phyloP scores from a whole-genome alignment of 2,113 vertebrate genomes.

The Poicephalus meyeri region DNA sequence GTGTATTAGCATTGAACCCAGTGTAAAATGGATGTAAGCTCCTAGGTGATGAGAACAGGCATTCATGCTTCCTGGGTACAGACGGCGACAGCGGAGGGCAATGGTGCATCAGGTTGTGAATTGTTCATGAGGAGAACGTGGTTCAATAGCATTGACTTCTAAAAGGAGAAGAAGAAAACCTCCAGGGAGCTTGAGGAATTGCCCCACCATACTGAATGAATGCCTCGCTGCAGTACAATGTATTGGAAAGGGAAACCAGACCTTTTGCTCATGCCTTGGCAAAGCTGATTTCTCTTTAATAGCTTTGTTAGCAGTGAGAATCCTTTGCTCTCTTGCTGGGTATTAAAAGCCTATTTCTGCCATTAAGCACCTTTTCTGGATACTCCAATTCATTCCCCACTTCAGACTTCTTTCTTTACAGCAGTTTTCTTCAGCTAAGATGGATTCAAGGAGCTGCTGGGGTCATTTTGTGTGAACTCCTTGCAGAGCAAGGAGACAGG shows the following conservation, averaged over 20 bases:
- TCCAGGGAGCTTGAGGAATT: background rate
- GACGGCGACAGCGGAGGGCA: background rate
- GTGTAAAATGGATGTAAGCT: background rate
- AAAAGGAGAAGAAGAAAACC: background rate
- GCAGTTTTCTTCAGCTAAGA: background rate
- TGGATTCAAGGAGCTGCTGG: background rate
- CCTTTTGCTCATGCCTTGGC: background rate
- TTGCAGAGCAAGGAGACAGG: background rate
- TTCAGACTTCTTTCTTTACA: background rate
- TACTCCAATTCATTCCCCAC: background rate
- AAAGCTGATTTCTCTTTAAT: background rate
- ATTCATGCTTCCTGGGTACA: fast-evolving
- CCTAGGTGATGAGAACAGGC: background rate
- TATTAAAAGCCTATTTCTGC: background rate
- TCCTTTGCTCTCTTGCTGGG: background rate
- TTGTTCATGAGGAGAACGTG: background rate
- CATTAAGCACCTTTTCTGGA: background rate
- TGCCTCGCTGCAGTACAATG: background rate
- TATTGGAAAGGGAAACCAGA: background rate
- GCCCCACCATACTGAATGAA: background rate
- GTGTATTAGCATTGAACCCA: fast-evolving
- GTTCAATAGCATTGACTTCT: background rate
- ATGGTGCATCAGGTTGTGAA: background rate
- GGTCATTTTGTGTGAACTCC: background rate
- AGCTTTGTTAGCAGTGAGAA: background rate